Evolutionary conservation across 2,888 invertebrate species (phyloP), one percentile per base, ranked within the genome.

Genomic region (Lapara coniferarum): DNA sequence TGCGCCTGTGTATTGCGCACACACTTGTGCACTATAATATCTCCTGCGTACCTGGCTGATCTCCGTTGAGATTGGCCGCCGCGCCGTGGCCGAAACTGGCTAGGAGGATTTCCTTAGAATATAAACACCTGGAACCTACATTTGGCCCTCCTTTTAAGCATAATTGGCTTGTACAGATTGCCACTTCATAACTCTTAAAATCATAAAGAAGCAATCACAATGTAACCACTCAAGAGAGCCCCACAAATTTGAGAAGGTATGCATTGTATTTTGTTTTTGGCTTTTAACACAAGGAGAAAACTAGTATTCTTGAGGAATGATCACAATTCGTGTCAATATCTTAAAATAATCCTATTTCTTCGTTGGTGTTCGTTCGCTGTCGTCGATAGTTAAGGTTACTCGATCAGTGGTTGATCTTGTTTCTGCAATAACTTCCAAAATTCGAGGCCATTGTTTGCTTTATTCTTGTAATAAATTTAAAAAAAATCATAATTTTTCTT

Each of bases 101-200:
- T n/a, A n/a, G n/a, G n/a, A n/a, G n/a, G n/a, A n/a, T 25, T 25
- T 25, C 1, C 2, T 25, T 25, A 25, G 25, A 25, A 25, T 25
- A 25, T 25, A 16, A 16, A 10, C 16, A 46, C 10, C 10, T 12
- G 16, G 44, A 46, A 10, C 53, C 8, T 53, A 16, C 7, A 8
- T n/a, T 16, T 8, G 16, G 53, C 8, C 16, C 16, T n/a, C n/a
- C 46, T 59, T 16, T 46, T 44, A 25, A 19, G 10, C 16, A 44
- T 10, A 6, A 1, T 59, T 46, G 16, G 16, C 16, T 12, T 12
- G 44, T 59, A 59, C 44, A n/a, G 16, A 46, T 46, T 59, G 46
- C 46, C 59, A 63, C 25, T 63, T 63, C 10, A 63, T 12, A 49
- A 19, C 59, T 46, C 16, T 59, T 46, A 16, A 46, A 19, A 63